These are phyloP conservation scores for Probosciger aterrimus DNA, from an alignment of 2,113 vertebrate genomes.

Conservation along the genomic window DNA sequence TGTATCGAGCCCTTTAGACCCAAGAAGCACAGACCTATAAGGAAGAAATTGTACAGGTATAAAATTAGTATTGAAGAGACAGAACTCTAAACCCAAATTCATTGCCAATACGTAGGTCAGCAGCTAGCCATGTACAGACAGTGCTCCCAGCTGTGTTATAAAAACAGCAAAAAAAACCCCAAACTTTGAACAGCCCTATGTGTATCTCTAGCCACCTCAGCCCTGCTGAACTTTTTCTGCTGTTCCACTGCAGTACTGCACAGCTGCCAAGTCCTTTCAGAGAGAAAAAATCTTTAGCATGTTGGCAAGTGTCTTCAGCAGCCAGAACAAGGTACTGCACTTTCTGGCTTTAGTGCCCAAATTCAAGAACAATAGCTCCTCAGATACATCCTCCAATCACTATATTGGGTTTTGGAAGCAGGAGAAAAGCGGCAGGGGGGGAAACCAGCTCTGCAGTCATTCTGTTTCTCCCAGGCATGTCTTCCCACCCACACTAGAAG, in stretches of 20 bases:
- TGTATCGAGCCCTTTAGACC: slow-evolving; percentile 93
- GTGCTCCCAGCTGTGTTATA: neutral
- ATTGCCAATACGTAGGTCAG: neutral
- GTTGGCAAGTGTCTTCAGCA: neutral
- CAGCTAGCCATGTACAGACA: neutral
- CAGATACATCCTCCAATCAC: neutral
- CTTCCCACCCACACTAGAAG: neutral
- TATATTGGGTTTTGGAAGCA: neutral
- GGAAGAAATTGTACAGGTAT: neutral
- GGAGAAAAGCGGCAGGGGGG: neutral
- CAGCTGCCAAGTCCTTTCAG: slow-evolving; percentile 27
- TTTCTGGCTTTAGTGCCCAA: neutral
- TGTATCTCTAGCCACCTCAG: neutral
- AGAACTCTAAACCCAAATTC: neutral
- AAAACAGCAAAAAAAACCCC: neutral
- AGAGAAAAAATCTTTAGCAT: neutral
- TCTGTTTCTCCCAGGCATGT: neutral
- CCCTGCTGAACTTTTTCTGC: neutral
- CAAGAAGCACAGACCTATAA: slow-evolving; percentile 90
- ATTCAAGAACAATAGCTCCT: neutral
- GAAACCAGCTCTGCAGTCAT: neutral
- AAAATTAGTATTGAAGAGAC: neutral
- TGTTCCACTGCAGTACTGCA: slow-evolving; percentile 15
- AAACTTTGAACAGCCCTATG: neutral
- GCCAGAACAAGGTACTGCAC: neutral